A percentile compares a stretch with the other conserved stretches of the same genome.
phyloP scores from a whole-genome alignment of 2,113 vertebrate species.

The Hucho hucho region DNA sequence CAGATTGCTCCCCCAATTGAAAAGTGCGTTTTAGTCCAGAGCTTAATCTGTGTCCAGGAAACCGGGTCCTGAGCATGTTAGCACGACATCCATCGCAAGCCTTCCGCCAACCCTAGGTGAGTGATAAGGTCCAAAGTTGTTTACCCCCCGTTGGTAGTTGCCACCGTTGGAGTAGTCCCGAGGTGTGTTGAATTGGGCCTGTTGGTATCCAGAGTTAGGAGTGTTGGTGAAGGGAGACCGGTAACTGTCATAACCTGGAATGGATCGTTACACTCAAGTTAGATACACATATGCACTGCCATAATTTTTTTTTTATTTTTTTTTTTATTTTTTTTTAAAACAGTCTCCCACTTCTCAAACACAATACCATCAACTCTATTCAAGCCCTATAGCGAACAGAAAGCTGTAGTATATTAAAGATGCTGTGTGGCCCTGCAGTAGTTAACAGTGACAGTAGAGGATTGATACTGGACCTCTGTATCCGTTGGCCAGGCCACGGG shows the following conservation, averaged over 20 bases:
- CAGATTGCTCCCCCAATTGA: no score
- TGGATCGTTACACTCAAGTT: background rate
- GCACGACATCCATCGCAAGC: background rate
- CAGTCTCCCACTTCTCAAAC: background rate
- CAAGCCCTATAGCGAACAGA: no score
- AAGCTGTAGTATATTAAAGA: no score
- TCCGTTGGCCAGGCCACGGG: constrained; percentile 91
- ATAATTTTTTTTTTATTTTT: no score
- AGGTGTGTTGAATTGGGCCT: constrained; percentile 89
- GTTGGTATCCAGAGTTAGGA: constrained; percentile 91
- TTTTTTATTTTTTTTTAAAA: no score
- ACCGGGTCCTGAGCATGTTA: background rate
- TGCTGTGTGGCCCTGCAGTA: background rate
- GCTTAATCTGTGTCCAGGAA: no score
- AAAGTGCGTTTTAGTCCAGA: no score
- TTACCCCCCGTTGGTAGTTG: constrained; percentile 93
- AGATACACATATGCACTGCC: background rate
- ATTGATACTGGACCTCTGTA: constrained; percentile 79
- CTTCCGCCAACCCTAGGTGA: background rate
- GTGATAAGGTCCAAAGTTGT: constrained; percentile 7
- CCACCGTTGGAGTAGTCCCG: constrained; percentile 89
- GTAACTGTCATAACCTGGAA: constrained; percentile 92
- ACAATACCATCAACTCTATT: no score
- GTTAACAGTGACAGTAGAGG: background rate
- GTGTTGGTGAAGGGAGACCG: constrained; percentile 90